Conservation (phyloP, 2,113 vertebrate species). For the Fulmarus glacialis region DNA sequence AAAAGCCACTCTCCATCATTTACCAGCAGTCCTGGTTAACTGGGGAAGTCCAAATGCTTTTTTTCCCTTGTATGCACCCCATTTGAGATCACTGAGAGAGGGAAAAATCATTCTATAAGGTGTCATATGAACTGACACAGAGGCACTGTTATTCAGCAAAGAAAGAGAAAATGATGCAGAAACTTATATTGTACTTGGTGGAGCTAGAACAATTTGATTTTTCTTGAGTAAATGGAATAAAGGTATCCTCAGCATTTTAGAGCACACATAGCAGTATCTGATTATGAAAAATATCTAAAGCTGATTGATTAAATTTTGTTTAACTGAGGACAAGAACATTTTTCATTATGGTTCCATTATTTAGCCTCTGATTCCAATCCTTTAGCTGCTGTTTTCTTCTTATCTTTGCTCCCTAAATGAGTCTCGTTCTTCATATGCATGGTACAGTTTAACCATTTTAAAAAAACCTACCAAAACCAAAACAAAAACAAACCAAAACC, state of each 20-base stretch:
- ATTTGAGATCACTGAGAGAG: neutral
- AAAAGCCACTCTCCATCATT: too few species aligned
- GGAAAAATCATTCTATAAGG: neutral
- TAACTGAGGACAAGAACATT: neutral
- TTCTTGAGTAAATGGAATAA: neutral
- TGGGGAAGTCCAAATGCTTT: fast-evolving
- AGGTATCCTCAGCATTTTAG: neutral
- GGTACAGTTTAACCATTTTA: neutral
- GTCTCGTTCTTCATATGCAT: neutral
- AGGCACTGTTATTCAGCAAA: neutral
- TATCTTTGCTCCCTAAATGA: neutral
- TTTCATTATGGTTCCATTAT: neutral
- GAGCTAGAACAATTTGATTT: neutral
- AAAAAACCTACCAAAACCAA: neutral
- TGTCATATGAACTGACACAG: neutral
- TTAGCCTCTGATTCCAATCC: neutral
- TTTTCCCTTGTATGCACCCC: neutral
- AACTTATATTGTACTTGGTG: neutral
- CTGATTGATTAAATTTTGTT: neutral
- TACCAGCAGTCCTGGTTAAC: too few species aligned
- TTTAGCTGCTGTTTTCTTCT: neutral
- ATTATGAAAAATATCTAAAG: neutral
- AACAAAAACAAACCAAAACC: neutral
- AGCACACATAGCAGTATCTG: neutral
- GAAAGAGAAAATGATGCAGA: neutral